Base-by-base conservation (phyloP, 2,113 vertebrate species). In the Ellobius talpinus region DNA sequence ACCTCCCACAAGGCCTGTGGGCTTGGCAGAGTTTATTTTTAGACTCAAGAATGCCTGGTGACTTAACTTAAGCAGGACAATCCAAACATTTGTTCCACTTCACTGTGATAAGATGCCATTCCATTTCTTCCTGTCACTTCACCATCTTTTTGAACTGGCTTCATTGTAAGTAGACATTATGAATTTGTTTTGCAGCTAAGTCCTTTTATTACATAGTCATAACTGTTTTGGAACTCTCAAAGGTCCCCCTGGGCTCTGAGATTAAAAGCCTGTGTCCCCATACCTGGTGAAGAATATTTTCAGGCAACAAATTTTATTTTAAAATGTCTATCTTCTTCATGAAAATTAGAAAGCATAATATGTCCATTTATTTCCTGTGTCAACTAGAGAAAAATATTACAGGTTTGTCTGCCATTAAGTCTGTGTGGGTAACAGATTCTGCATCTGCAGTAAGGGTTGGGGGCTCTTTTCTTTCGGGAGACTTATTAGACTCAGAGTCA, bases 11-110 rank as follows among this genome's bases (percentile, higher is more conserved):
- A 86, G 90, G 42, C 31, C 93, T 85, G n/a, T 23, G 11, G 0
- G 7, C 39, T 89, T 92, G 45, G 78, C 61, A 47, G 1, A n/a
- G 55, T 79, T 95, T 96, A 97, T 95, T 97, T 98, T 97, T 96
- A 97, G 97, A 96, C 84, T 45, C 55, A 79, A 89, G 89, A 76
- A 72, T 58, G 68, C 84, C 68, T 91, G 78, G 87, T 19, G 50
- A 65, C 79, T 90, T 90, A 55, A 92, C 63, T 93, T 47, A 91
- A 94, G 72, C 61, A 87, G 61, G 13, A 47, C 76, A 66, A 65
- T 65, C 90, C 52, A 92, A 96, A 73, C 86, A 93, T 90, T 89
- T 93, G 91, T 87, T 93, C 72, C 82, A 74, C 93, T 97, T 96
- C 12, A 68, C 70, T 61, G 50, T 84, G 87, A 89, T 95, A 95